These are phyloP conservation scores for Empis stercorea DNA, from an alignment of 2,888 invertebrate species.

Conservation along the genomic window DNA sequence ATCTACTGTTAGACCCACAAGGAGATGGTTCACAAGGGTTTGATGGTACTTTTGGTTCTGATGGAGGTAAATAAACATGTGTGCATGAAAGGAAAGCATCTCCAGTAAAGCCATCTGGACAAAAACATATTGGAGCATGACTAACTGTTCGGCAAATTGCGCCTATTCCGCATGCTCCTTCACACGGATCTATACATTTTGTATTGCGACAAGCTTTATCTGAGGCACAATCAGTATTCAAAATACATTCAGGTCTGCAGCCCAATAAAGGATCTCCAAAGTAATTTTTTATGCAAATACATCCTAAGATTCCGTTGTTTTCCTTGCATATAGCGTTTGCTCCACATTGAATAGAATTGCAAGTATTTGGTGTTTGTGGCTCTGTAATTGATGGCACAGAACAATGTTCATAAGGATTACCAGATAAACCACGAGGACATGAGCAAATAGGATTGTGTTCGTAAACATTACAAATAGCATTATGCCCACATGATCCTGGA, in stretches of 20 bases:
- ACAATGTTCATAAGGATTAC: constrained; percentile 70
- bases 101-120: constrained; percentile 54
- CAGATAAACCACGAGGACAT: constrained; percentile 52
- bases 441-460: constrained; percentile 61
- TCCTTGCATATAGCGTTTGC: constrained; percentile 59
- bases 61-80: constrained; percentile 36
- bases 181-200: constrained; percentile 65
- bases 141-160: constrained; percentile 60
- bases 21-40: constrained; percentile 73
- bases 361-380: constrained; percentile 37
- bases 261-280: constrained; percentile 68
- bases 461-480: constrained; percentile 56
- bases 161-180: constrained; percentile 59
- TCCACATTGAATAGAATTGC: constrained; percentile 58
- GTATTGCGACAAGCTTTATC: constrained; percentile 62
- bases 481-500: constrained; percentile 64
- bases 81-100: constrained; percentile 65
- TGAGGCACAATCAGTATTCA: constrained; percentile 63
- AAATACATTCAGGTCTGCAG: constrained; percentile 68
- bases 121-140: constrained; percentile 66
- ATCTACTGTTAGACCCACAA: constrained; percentile 68
- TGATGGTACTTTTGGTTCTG: constrained; percentile 27
- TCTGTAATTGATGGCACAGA: constrained; percentile 38
- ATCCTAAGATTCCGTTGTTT: constrained; percentile 49
- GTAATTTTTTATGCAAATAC: constrained; percentile 60